Conservation (phyloP, 2,113 vertebrate species). For the rabbit (Oryctolagus cuniculus) region DNA sequence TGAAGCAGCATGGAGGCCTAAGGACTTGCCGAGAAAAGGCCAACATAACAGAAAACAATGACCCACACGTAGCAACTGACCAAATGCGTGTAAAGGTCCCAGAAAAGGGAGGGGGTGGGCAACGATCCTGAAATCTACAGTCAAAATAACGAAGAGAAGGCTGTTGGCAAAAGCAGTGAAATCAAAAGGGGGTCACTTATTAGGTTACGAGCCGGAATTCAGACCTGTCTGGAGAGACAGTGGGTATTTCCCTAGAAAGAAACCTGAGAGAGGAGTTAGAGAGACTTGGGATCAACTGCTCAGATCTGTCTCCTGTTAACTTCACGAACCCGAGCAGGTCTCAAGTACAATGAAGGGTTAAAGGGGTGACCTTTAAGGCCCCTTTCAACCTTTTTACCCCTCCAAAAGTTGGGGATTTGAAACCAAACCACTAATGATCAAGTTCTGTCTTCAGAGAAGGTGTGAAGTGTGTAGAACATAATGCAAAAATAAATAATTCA, state of each 20-base stretch:
- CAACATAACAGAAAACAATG: not conserved
- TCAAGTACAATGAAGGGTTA: not conserved
- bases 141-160: not conserved
- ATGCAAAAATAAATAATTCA: slow-evolving; percentile 13
- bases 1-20: not conserved
- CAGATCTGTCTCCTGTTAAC: not conserved
- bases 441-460: not conserved
- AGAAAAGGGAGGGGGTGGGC: not conserved
- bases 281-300: not conserved
- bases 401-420: not conserved
- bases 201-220: not conserved
- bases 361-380: not conserved
- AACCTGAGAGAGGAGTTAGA: not conserved
- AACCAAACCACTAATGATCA: slow-evolving; percentile 21
- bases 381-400: not conserved
- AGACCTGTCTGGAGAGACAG: not conserved
- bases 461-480: not conserved
- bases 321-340: not conserved
- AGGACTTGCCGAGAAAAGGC: slow-evolving; percentile 7
- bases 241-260: not conserved
- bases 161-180: not conserved
- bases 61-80: not conserved
- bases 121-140: not conserved
- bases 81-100: not conserved
- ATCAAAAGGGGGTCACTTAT: not conserved